These are phyloP conservation scores for Bombus terrestris DNA, from an alignment of 1,140 invertebrate genomes.

Conservation along the genomic window DNA sequence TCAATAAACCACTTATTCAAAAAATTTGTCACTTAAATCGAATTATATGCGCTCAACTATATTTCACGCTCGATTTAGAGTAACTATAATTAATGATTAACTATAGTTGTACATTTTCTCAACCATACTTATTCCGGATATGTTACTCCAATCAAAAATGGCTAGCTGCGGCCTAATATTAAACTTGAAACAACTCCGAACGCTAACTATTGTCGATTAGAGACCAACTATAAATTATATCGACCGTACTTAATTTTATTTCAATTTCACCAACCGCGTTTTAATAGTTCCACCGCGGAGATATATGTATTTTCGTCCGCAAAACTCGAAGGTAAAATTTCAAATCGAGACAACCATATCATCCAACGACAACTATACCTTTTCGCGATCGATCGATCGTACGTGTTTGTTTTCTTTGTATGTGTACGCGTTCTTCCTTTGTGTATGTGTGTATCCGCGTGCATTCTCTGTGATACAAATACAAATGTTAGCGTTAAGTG, in stretches of 20 bases:
- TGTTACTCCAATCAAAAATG: neutral
- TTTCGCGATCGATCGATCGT: neutral
- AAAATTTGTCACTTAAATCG: neutral
- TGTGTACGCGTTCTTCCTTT: conserved; percentile 14
- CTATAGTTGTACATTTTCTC: neutral
- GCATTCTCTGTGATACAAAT: conserved; percentile 45
- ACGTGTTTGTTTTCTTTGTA: conserved; percentile 15
- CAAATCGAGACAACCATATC: neutral
- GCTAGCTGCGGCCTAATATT: neutral
- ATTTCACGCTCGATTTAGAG: neutral
- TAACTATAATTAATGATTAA: neutral
- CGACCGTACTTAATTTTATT: neutral
- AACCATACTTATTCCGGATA: neutral
- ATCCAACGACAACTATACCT: conserved; percentile 20
- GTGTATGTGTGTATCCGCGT: conserved; percentile 24
- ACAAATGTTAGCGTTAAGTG: conserved; percentile 58
- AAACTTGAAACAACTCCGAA: neutral
- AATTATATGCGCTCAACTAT: neutral
- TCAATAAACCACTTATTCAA: neutral
- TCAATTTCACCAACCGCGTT: neutral
- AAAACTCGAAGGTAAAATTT: neutral
- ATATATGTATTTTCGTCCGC: neutral
- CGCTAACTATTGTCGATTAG: conserved; percentile 6
- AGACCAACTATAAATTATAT: conserved; percentile 3
- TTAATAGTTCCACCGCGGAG: neutral